Evolutionary conservation across 2,113 vertebrate genomes (phyloP), one percentile per base, ranked within the genome.

Genomic region (Tyto alba): DNA sequence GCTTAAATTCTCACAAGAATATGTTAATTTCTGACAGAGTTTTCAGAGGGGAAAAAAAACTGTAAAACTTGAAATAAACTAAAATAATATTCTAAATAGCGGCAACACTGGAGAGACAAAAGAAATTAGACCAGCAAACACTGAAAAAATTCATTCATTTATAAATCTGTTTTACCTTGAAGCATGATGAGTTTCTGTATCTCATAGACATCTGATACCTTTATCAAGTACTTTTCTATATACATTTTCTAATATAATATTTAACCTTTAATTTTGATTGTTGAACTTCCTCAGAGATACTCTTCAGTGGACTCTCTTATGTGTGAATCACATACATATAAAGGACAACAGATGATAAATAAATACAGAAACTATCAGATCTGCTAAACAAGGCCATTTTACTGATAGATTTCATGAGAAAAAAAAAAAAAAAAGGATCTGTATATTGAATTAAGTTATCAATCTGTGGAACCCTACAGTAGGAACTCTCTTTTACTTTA

Each of bases 251-350:
- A 53, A 36, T 20, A 43, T 19, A 59, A 64, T 13, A 69, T 41
- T 74, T 83, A 41, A 30, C 7, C 5, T 52, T 62, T 66, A n/a
- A 69, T 78, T 71, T 63, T 71, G 18, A 90, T 52, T 43, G 27
- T 26, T 71, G 21, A 48, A 71, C 92, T 79, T 94, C 21, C 4
- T 88, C 27, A 62, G 21, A 76, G 17, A 41, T 21, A 36, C 45
- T 34, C 21, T 85, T 81, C 29, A 29, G 20, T n/a, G 13, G 29
- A 72, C 13, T 69, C 4, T 63, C 12, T 66, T 22, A 22, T 4
- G 1, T 26, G 5, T 48, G 36, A 30, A 4, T 77, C 0, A 0
- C 2, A 0, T 21, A 16, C 11, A 11, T 0, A 1, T 52, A 66
- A 55, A 66, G 52, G 17, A 22, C 21, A 83, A 29, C 2, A 66